Conservation (phyloP, 2,888 invertebrate genomes). For the Mylabris sibirica region DNA sequence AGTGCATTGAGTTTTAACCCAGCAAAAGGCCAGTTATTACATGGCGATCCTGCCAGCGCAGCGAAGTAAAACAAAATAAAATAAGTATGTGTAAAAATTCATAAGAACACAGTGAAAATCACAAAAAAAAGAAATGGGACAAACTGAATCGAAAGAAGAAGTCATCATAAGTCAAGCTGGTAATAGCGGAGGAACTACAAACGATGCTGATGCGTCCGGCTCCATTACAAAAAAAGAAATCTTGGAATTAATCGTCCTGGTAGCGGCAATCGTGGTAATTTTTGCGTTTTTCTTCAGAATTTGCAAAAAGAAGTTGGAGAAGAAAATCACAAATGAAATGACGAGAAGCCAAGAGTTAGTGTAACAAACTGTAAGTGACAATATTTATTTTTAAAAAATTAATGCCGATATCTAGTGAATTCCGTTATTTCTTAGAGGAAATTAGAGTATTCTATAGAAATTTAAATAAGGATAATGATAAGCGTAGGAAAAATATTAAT, state of each 20-base stretch:
- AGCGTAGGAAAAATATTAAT: neutral
- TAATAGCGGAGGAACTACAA: neutral
- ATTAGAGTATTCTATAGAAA: constrained; percentile 16
- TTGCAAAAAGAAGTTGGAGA: neutral
- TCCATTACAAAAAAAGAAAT: neutral
- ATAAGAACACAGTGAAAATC: no score
- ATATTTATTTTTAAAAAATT: neutral
- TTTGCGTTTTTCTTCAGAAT: neutral
- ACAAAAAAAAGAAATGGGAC: no score
- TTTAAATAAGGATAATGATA: constrained; percentile 15
- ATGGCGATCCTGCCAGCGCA: no score
- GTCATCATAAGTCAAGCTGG: constrained; percentile 16
- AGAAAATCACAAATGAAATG: neutral
- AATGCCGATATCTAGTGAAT: neutral
- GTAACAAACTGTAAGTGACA: neutral
- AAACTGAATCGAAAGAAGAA: constrained; percentile 12
- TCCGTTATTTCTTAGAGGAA: constrained; percentile 17
- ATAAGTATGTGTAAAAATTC: no score
- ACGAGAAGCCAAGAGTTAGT: constrained; percentile 10
- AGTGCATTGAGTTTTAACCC: no score
- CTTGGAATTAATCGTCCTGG: neutral
- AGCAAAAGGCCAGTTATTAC: no score
- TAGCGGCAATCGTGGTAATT: neutral
- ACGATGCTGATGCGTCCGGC: neutral
- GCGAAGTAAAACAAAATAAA: no score